These are phyloP conservation scores for Yponomeuta evonymella DNA, from an alignment of 2,888 invertebrate species.

Conservation along the genomic window DNA sequence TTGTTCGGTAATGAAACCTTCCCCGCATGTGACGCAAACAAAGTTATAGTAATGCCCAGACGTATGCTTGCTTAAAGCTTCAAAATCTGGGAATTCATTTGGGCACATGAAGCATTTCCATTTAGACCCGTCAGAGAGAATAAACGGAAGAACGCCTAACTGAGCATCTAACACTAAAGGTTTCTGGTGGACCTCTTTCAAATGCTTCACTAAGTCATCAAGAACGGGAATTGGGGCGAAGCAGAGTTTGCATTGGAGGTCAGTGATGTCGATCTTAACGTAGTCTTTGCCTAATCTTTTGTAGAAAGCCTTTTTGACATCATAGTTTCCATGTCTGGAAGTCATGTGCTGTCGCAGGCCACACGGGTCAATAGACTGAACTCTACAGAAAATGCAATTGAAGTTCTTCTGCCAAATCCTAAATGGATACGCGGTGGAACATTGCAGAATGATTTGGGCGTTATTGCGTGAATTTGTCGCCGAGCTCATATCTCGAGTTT, in stretches of 20 bases:
- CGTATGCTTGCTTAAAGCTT: conserved; percentile 59
- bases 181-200: conserved; percentile 65
- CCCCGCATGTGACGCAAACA: conserved; percentile 66
- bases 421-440: conserved; percentile 62
- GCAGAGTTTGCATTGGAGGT: conserved; percentile 64
- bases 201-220: conserved; percentile 54
- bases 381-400: conserved; percentile 63
- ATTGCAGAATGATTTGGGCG: conserved; percentile 63
- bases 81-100: conserved; percentile 58
- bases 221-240: conserved; percentile 51
- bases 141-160: conserved; percentile 63
- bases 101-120: conserved; percentile 67
- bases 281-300: conserved; percentile 66
- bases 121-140: conserved; percentile 54
- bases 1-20: conserved; percentile 64
- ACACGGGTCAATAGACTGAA: conserved; percentile 58
- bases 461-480: conserved; percentile 51
- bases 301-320: conserved; percentile 62
- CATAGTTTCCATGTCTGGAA: conserved; percentile 53
- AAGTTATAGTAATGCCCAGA: conserved; percentile 64
- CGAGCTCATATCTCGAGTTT: conserved; percentile 53
- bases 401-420: conserved; percentile 67
- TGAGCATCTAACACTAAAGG: conserved; percentile 61
- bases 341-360: conserved; percentile 53
- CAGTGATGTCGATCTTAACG: conserved; percentile 61